Base-by-base conservation (phyloP, 2,797 vertebrate species). In the Pelobates cultripes region DNA sequence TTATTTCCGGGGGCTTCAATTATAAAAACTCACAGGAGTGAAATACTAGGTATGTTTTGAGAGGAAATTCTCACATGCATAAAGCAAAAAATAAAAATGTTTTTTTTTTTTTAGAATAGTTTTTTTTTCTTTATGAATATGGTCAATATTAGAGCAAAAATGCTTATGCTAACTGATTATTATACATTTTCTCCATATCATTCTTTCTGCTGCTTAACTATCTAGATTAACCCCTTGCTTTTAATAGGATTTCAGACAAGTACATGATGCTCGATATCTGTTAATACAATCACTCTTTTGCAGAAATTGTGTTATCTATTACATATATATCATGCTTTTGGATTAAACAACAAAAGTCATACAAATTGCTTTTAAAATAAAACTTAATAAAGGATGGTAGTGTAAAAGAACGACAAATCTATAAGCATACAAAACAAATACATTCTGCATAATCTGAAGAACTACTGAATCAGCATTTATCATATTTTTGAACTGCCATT, bases 371-470 rank as follows among this genome's bases (percentile, higher is more conserved):
- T 51, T 78, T 73, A 81, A 66, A 86, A 73, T n/a, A 67, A 85
- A 78, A 42, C 80, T 67, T 45, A 43, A 40, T 17, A 53, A 77
- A 75, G 72, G 45, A 63, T 43, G 7, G 41, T 5, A 70, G 3
- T 10, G 78, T 79, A 55, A 57, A 87, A 86, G 4, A 45, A 83
- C 5, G 85, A 85, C 8, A 86, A 88, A 79, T 81, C 1, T 84
- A 87, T 43, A 87, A 75, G 80, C 64, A 78, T 86, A 87, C 73
- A 88, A 84, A 88, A 86, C 14, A 78, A 80, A 80, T 80, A 70
- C 61, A 86, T 87, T 72, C 87, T 77, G 71, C 40, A 80, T 73
- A 86, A 53, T 87, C 89, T 87, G 80, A 79, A 85, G 86, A 88
- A 87, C 73, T 53, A 57, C 13, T 57, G 78, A 47, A 81, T 84